These are phyloP conservation scores for Hydra vulgaris DNA, from an alignment of 30 jellyfish, hydroid and myxozoan genomes.

Conservation along the genomic window DNA sequence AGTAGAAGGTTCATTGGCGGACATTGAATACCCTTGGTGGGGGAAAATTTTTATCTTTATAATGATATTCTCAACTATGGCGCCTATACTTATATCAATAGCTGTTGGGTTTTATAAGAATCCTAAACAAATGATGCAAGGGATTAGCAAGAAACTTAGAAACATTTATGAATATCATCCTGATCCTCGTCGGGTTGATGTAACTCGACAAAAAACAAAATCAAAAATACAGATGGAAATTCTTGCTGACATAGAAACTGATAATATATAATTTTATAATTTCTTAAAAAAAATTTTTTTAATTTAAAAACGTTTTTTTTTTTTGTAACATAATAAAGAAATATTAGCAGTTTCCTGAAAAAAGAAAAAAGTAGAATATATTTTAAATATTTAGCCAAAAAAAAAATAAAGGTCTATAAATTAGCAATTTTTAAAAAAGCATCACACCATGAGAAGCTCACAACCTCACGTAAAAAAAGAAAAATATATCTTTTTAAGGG, in stretches of 20 bases:
- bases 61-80: conserved; percentile 43
- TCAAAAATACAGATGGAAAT: conserved; percentile 48
- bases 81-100: conserved; percentile 46
- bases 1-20: conserved; percentile 40
- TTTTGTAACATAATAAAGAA: too few relatives aligned
- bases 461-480: too few relatives aligned
- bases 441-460: too few relatives aligned
- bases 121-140: conserved; percentile 10
- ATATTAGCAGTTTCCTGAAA: too few relatives aligned
- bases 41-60: conserved; percentile 64
- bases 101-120: conserved; percentile 3
- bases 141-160: conserved; percentile 14
- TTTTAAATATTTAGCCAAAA: too few relatives aligned
- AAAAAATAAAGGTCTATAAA: too few relatives aligned
- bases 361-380: too few relatives aligned
- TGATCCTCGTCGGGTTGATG: conserved; percentile 71
- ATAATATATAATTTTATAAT: not conserved
- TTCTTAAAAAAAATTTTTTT: too few relatives aligned
- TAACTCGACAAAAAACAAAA: conserved; percentile 42
- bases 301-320: too few relatives aligned
- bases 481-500: too few relatives aligned
- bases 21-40: conserved; percentile 82
- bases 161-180: conserved; percentile 42
- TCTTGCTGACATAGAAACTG: not conserved
- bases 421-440: too few relatives aligned